Conservation (phyloP, 1,140 invertebrate genomes). For the Ceratosolen fusciceps region DNA sequence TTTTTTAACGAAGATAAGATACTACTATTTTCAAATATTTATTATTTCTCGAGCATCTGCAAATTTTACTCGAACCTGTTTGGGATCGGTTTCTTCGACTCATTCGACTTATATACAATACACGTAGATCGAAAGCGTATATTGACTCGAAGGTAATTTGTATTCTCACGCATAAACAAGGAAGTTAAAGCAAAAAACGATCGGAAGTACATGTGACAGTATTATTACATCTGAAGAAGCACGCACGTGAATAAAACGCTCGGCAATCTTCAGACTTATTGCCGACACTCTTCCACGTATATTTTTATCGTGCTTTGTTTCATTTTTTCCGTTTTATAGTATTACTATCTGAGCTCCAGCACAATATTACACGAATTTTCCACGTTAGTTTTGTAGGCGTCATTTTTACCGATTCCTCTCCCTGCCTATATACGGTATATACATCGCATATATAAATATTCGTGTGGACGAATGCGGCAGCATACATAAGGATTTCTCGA, state of each 20-base stretch:
- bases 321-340: slow-evolving; percentile 60
- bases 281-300: slow-evolving; percentile 43
- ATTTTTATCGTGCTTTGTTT: slow-evolving; percentile 62
- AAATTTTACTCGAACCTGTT: too few relatives aligned
- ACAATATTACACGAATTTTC: slow-evolving; percentile 54
- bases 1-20: too few relatives aligned
- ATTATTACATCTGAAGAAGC: slow-evolving; percentile 12
- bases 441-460: too few relatives aligned
- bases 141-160: background rate
- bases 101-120: slow-evolving; percentile 1
- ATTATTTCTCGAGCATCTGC: too few relatives aligned
- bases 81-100: too few relatives aligned
- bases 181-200: slow-evolving; percentile 25
- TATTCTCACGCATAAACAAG: slow-evolving; percentile 14
- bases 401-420: background rate
- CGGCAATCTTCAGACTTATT: slow-evolving; percentile 65
- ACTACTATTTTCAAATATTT: too few relatives aligned
- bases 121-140: background rate
- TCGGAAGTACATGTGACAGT: slow-evolving; percentile 18
- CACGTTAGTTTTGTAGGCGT: slow-evolving; percentile 37
- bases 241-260: slow-evolving; percentile 57
- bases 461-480: too few relatives aligned
- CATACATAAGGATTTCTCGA: too few relatives aligned
- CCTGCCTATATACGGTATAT: too few relatives aligned
- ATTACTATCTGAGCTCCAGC: slow-evolving; percentile 48